Base-by-base conservation (phyloP, 2,797 vertebrate genomes). In the Takifugu ocellatus region DNA sequence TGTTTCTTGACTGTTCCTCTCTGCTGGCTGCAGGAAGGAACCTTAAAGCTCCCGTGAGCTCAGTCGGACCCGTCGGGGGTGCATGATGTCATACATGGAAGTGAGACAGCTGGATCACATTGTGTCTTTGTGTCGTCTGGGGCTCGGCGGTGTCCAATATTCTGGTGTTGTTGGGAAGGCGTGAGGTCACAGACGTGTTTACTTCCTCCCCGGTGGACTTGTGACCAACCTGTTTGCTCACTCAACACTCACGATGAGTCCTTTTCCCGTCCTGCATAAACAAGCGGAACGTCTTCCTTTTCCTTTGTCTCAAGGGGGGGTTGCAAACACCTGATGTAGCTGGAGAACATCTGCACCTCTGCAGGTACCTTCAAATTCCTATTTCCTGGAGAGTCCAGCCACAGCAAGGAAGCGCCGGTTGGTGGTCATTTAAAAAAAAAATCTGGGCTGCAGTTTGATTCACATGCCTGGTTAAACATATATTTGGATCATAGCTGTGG, bases 31-130 rank as follows among this genome's bases (percentile, higher is more conserved):
- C 85, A 88, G 90, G 91, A 91, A 90, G 79, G 66, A 70, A 81
- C 66, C 61, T 48, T 70, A 61, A 72, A 72, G 74, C 56, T 74
- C 69, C 54, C 0, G 59, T 59, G 69, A 81, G 76, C 59, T 51
- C 39, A 67, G 68, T n/a, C 2, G 25, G 63, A 75, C 63, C 74
- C 69, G 65, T 33, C 31, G 62, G n/a, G 74, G 85, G 78, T 58
- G 49, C 77, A 84, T 92, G 87, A 92, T 91, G 89, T 92, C 90
- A 92, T 77, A 72, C 6, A 0, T 84, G 89, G 86, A 91, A 89
- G 79, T 45, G 72, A 66, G 79, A 71, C 77, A 72, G 78, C 77
- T 85, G 82, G 72, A 72, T 72, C 24, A 16, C 78, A 85, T 87
- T 85, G 82, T 82, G 84, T 87, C 89, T 84, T 83, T 79, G 79